phyloP scores from a whole-genome alignment of 2,797 vertebrate genomes.

The Sebastes kiyomatsui region DNA sequence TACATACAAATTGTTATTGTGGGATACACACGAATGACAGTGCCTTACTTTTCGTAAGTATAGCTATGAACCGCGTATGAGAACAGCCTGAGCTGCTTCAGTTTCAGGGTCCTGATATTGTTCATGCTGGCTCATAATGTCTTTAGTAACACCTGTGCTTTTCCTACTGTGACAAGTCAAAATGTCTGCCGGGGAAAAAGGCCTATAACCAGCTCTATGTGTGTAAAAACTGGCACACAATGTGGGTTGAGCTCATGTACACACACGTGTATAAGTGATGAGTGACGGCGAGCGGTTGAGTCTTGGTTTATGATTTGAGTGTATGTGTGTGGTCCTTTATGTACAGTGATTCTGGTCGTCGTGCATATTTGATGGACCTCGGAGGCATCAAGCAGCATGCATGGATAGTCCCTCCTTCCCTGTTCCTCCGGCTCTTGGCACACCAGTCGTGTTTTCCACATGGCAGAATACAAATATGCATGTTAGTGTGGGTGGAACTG shows the following conservation, averaged over 20 bases:
- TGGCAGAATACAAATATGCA: conserved; percentile 35
- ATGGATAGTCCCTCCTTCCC: conserved; percentile 4
- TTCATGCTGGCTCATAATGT: background rate
- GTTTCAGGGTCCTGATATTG: background rate
- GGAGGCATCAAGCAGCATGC: conserved; percentile 31
- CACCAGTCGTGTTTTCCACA: conserved; percentile 43
- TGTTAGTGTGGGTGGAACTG: conserved; percentile 27
- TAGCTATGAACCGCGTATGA: too few species aligned
- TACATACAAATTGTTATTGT: too few species aligned
- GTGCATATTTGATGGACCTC: conserved; percentile 32
- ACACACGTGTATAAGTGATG: background rate
- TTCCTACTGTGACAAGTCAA: background rate
- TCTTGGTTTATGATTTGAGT: background rate
- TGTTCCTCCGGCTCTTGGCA: conserved; percentile 2
- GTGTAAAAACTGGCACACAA: background rate
- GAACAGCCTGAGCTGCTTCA: background rate
- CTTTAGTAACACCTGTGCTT: background rate
- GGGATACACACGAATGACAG: too few species aligned
- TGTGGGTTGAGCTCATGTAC: background rate
- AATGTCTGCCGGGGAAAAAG: background rate
- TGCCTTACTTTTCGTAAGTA: too few species aligned
- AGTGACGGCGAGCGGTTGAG: background rate
- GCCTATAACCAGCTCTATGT: background rate
- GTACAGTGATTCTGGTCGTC: background rate
- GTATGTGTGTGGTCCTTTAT: background rate